Conservation (phyloP, 35 echinoderm and acorn worm genomes). For the Eucidaris tribuloides region DNA sequence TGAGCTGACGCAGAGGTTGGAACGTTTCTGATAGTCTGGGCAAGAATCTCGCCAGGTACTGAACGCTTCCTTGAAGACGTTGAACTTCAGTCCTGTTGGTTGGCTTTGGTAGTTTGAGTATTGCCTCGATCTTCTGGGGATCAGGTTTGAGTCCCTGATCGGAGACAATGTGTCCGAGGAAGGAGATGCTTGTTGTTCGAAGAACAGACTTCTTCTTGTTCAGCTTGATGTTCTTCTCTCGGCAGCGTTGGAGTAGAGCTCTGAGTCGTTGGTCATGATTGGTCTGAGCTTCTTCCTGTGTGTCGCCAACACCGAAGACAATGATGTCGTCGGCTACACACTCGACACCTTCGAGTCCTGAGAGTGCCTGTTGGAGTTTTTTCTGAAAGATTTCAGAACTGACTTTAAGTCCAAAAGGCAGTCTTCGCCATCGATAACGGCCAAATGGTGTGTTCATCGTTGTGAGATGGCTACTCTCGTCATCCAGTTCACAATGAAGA, state of each 20-base stretch:
- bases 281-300: slow-evolving; percentile 41
- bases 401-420: slow-evolving; percentile 25
- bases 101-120: slow-evolving; percentile 25
- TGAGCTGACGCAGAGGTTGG: slow-evolving; percentile 21
- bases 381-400: slow-evolving; percentile 32
- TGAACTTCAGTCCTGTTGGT: slow-evolving; percentile 17
- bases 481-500: slow-evolving; percentile 42
- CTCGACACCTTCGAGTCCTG: slow-evolving; percentile 10
- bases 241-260: slow-evolving; percentile 48
- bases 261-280: slow-evolving; percentile 43
- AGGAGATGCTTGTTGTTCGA: not conserved
- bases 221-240: slow-evolving; percentile 21
- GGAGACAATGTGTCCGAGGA: slow-evolving; percentile 28
- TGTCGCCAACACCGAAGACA: slow-evolving; percentile 48
- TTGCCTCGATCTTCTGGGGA: slow-evolving; percentile 32
- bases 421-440: slow-evolving; percentile 40
- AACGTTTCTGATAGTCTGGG: slow-evolving; percentile 20
- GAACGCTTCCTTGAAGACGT: slow-evolving; percentile 14
- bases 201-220: slow-evolving; percentile 27
- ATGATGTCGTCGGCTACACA: slow-evolving; percentile 73
- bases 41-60: slow-evolving; percentile 45
- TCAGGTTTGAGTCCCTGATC: slow-evolving; percentile 29
- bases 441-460: slow-evolving; percentile 73
- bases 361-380: slow-evolving; percentile 27
- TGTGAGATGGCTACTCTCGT: slow-evolving; percentile 26